phyloP scores from a whole-genome alignment of 2,113 vertebrate species.

The Tachuris rubrigastra region DNA sequence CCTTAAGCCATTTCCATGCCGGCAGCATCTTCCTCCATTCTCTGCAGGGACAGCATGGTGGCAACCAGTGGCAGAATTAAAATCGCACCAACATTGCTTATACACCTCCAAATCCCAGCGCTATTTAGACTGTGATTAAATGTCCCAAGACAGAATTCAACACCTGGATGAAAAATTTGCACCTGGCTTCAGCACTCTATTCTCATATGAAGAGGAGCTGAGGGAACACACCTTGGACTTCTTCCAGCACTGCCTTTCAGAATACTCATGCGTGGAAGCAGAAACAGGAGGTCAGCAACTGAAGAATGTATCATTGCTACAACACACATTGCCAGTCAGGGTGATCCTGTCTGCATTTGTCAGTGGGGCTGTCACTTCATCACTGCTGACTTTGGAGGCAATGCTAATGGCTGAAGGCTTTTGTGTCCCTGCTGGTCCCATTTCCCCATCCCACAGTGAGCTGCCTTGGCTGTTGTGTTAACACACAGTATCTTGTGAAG shows the following conservation, averaged over 20 bases:
- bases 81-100: neutral
- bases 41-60: neutral
- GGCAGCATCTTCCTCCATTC: neutral
- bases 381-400: neutral
- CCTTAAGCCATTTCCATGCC: accelerated
- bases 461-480: neutral
- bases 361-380: neutral
- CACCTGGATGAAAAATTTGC: slow-evolving; percentile 6
- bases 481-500: neutral
- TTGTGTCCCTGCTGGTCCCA: neutral
- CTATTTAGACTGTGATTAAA: neutral
- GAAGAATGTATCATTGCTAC: neutral
- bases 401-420: neutral
- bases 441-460: neutral
- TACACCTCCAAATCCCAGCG: neutral
- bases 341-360: neutral
- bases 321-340: neutral
- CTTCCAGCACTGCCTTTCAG: neutral
- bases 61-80: neutral
- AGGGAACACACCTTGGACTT: neutral
- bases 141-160: slow-evolving; percentile 11
- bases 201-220: neutral
- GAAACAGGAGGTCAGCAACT: neutral
- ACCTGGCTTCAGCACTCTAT: neutral
- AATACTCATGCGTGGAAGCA: neutral